Base-by-base conservation (phyloP, 2,888 invertebrate species). In the Oxystoma pomonae region DNA sequence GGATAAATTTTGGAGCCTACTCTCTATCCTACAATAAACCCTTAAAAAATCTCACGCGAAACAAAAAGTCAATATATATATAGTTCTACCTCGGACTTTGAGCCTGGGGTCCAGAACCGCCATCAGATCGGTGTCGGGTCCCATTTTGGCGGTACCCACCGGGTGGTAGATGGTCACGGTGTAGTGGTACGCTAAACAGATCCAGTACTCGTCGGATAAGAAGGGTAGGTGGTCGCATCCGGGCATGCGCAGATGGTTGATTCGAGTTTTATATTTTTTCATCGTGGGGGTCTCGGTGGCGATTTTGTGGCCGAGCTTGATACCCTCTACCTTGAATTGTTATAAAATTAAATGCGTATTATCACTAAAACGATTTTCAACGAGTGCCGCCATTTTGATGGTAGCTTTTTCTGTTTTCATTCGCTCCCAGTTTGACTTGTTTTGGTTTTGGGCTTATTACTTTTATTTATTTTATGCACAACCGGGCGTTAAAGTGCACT, bases 141-240 rank as follows among this genome's bases (percentile, higher is more conserved):
- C 91, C 92, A 93, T 92, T 75, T 91, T 91, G 66, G 90, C 89
- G 0, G 92, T 92, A 7, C 92, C 90, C 0, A 87, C 87, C 0
- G 91, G 92, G 77, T 93, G 92, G 76, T 91, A 92, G 68, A 92
- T 90, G 0, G 92, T 92, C 73, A 90, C 81, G 0, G 91, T 86
- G 76, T 91, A 90, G 71, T 89, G 88, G 59, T 88, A 81, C 0
- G 88, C 89, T 72, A 89, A 84, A 70, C 94, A 94, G 63, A 86
- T 88, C 84, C 91, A 86, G 74, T 91, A 94, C 58, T 87, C 88
- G 69, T 91, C 89, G 0, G 90, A 89, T 69, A 87, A 82, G 62
- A 88, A 85, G 57, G 83, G 81, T 57, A 86, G 81, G 2, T 85
- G 73, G 0, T 82, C 80, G 71, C 92, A 92, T 20, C 87, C 90